Evolutionary conservation across 2,888 invertebrate species (phyloP), one percentile per base, ranked within the genome.

Genomic region (Theodoxus fluviatilis): DNA sequence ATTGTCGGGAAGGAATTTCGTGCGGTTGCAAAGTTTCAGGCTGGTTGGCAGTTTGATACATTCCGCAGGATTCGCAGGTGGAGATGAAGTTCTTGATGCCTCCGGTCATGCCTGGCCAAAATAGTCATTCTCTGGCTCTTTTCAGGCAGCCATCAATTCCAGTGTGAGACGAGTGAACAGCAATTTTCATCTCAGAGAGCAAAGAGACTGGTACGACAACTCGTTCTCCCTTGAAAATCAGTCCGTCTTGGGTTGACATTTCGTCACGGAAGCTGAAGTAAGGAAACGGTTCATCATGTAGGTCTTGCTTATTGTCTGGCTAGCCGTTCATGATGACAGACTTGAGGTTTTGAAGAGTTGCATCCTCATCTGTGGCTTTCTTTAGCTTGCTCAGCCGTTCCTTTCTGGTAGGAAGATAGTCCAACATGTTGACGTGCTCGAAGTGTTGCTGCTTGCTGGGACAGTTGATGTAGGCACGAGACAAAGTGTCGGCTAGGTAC

Each of bases 181-280:
- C n/a, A n/a, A n/a, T n/a, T n/a, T n/a, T n/a, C n/a, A n/a, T n/a
- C n/a, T n/a, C n/a, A n/a, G n/a, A n/a, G n/a, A n/a, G n/a, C n/a
- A n/a, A n/a, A n/a, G n/a, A n/a, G n/a, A n/a, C n/a, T n/a, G n/a
- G n/a, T n/a, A n/a, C n/a, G n/a, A n/a, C n/a, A n/a, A n/a, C n/a
- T n/a, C n/a, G n/a, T n/a, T 71, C 68, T 31, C 69, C 75, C n/a
- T 65, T 67, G 43, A 73, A 75, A 12, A 77, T 38, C 3, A 78
- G 38, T n/a, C 67, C 72, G 70, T 78, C 52, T 49, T 72, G 63
- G 1, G 67, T 40, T 0, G 74, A 52, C 3, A 78, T 57, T 66
- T 77, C 73, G 55, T 75, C 68, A 25, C 77, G 38, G 25, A 73
- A 70, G 9, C 67, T 49, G 67, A 74, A 77, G 61, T 74, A 77